A percentile compares a stretch with the other conserved stretches of the same genome.
Conservation (phyloP, 1,140 invertebrate genomes). For the Musca domestica region DNA sequence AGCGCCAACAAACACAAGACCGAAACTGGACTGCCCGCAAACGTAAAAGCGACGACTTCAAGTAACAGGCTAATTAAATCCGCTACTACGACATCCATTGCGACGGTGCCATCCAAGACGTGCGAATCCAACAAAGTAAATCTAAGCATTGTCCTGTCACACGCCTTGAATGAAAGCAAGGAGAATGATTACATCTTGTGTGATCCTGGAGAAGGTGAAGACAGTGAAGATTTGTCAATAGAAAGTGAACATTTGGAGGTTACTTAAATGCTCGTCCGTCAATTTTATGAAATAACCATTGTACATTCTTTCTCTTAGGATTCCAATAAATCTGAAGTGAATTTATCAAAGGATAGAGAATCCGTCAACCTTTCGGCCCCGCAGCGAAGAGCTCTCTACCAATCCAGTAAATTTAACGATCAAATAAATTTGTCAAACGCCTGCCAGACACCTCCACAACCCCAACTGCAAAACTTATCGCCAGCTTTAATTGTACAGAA, state of each 20-base stretch:
- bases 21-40: not conserved
- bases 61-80: not conserved
- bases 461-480: not conserved
- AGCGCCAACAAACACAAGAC: not conserved
- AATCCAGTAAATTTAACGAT: not conserved
- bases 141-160: conserved; percentile 47
- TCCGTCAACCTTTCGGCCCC: not conserved
- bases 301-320: too few relatives aligned
- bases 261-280: too few relatives aligned
- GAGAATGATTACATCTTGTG: conserved; percentile 32
- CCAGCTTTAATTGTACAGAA: conserved; percentile 42
- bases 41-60: not conserved
- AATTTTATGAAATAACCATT: too few relatives aligned
- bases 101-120: not conserved
- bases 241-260: not conserved
- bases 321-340: too few relatives aligned
- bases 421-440: not conserved
- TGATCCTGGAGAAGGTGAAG: not conserved
- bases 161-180: conserved; percentile 40
- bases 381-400: conserved; percentile 11
- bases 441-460: not conserved
- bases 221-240: conserved; percentile 29
- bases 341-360: too few relatives aligned
- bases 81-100: not conserved
- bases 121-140: conserved; percentile 48